These are phyloP conservation scores for Avahi laniger DNA, from an alignment of 2,797 vertebrate species.

Conservation along the genomic window DNA sequence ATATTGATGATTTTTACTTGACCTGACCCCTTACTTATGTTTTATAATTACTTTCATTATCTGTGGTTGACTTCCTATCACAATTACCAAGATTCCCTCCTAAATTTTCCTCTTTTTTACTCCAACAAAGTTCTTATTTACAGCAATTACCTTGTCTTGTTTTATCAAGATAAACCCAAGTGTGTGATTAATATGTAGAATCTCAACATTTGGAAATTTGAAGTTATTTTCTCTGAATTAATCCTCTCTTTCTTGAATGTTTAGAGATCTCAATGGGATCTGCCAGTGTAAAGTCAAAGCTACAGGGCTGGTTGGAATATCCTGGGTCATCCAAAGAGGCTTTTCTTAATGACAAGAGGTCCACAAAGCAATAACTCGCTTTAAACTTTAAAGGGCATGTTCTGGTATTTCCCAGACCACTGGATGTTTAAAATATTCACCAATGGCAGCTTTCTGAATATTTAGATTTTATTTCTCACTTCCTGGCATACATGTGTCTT, in stretches of 20 bases:
- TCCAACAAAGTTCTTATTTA: not conserved
- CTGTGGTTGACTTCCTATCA: not conserved
- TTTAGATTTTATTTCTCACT: not conserved
- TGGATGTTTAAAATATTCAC: not conserved
- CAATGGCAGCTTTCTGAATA: not conserved
- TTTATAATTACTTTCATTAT: conserved; percentile 3
- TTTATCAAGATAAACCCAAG: not conserved
- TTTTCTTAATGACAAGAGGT: not conserved
- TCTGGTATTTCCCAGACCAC: not conserved
- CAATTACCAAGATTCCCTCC: not conserved
- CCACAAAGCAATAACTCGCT: fast-evolving
- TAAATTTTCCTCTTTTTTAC: not conserved
- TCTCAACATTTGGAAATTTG: not conserved
- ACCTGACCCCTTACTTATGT: not conserved
- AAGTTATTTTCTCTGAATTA: not conserved
- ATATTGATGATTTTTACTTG: not conserved
- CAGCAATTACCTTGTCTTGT: not conserved
- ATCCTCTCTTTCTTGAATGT: not conserved
- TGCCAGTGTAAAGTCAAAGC: not conserved
- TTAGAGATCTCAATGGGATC: not conserved
- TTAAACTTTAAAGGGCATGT: not conserved
- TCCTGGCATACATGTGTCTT: not conserved
- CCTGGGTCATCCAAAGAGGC: not conserved
- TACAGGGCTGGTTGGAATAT: not conserved
- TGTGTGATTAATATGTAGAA: not conserved